Evolutionary conservation across 1,140 invertebrate species (phyloP).

Genomic region (Cyrtorhinus lividipennis): DNA sequence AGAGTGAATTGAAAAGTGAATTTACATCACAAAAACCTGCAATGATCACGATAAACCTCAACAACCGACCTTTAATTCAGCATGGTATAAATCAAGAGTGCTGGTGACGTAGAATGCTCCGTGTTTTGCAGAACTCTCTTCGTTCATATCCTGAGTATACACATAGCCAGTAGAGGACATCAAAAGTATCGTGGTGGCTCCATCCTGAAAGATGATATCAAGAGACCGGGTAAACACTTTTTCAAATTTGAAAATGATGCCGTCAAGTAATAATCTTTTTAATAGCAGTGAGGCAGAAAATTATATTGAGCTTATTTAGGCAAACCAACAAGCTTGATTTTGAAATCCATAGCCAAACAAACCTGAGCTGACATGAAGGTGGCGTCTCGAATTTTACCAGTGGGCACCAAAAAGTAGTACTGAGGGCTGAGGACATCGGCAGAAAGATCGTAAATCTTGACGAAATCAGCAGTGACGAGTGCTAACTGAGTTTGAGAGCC

Average conservation of each 20-base stretch:
- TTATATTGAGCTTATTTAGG: too few species aligned
- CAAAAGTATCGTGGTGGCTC: constrained; percentile 65
- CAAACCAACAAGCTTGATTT: too few species aligned
- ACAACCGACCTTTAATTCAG: constrained; percentile 55
- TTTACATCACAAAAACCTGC: background rate
- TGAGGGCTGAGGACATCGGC: constrained; percentile 78
- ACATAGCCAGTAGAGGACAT: constrained; percentile 93
- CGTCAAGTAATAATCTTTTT: too few species aligned
- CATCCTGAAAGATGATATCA: constrained; percentile 41
- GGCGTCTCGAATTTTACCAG: constrained; percentile 86
- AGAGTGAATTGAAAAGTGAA: constrained; percentile 4
- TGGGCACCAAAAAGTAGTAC: constrained; percentile 87
- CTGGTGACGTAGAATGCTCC: constrained; percentile 97
- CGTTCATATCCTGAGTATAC: constrained; percentile 79
- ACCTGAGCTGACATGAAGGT: constrained; percentile 68
- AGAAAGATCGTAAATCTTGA: constrained; percentile 90
- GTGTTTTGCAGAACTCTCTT: constrained; percentile 74
- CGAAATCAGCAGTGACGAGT: constrained; percentile 87
- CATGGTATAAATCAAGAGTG: constrained; percentile 72
- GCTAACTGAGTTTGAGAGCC: constrained; percentile 88
- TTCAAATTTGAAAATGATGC: background rate
- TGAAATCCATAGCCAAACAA: too few species aligned
- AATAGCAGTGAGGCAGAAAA: too few species aligned
- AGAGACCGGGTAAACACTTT: constrained; percentile 8
- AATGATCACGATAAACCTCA: too few species aligned